A percentile compares a stretch with the other conserved stretches of the same genome.
Conservation (phyloP, 2,888 invertebrate species). For the Drosophila helvetica region DNA sequence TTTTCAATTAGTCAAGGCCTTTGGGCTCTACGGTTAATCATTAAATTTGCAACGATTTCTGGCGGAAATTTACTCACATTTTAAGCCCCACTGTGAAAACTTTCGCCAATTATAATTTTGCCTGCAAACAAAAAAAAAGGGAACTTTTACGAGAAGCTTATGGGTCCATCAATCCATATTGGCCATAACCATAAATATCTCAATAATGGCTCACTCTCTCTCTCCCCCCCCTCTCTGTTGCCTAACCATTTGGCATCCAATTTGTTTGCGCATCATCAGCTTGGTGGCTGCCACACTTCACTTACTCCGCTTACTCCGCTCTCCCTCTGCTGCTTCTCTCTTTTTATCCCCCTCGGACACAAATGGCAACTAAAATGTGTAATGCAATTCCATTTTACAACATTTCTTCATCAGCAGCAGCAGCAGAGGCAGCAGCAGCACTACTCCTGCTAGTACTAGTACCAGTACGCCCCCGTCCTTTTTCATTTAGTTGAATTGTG, state of each 20-base stretch:
- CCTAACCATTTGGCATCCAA: constrained; percentile 42
- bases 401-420: constrained; percentile 44
- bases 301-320: not conserved
- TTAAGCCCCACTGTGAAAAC: not conserved
- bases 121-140: not conserved
- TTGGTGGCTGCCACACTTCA: constrained; percentile 17
- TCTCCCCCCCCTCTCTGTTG: not conserved
- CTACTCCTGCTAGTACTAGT: no score
- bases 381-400: constrained; percentile 69
- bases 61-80: not conserved
- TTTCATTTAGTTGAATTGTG: constrained; percentile 22
- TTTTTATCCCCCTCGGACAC: not conserved
- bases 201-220: constrained; percentile 32
- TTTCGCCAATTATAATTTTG: constrained; percentile 13
- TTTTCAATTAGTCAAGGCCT: not conserved
- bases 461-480: constrained; percentile 1
- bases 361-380: constrained; percentile 58
- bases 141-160: not conserved
- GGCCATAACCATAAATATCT: constrained; percentile 40
- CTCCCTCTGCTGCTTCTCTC: not conserved
- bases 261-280: constrained; percentile 50
- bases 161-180: constrained; percentile 10
- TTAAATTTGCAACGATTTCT: not conserved
- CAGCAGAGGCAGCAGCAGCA: not conserved
- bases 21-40: not conserved